These are phyloP conservation scores for Phataginus tetradactyla DNA, from an alignment of 2,797 vertebrate genomes.

Conservation along the genomic window DNA sequence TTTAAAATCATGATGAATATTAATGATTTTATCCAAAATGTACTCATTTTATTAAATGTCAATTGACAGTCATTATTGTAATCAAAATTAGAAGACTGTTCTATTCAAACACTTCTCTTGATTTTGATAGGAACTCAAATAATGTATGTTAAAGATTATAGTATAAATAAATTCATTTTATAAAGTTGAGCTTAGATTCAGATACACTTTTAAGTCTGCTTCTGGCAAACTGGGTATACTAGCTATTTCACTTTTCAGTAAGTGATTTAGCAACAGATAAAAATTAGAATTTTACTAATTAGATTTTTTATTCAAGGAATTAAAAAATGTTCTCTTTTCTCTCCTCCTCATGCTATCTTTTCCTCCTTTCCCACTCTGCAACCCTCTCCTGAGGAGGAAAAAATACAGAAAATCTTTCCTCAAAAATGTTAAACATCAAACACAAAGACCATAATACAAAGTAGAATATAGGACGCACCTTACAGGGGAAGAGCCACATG, in stretches of 20 bases:
- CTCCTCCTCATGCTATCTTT: neutral
- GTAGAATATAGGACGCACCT: neutral
- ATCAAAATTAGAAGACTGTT: neutral
- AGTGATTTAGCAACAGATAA: neutral
- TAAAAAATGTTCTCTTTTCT: neutral
- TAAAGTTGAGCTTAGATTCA: neutral
- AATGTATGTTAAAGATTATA: neutral
- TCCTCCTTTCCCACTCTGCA: neutral
- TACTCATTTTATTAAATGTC: neutral
- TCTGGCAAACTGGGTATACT: neutral
- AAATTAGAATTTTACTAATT: neutral
- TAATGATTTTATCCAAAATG: neutral
- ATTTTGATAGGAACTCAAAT: neutral
- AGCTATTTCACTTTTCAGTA: neutral
- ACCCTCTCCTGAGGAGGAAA: neutral
- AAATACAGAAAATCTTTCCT: neutral
- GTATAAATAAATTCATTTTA: neutral
- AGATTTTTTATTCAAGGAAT: neutral
- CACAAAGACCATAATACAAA: neutral
- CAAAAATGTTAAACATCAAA: neutral
- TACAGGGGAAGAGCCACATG: neutral
- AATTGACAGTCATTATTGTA: neutral
- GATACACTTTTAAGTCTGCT: neutral
- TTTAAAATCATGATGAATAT: neutral
- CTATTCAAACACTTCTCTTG: neutral